Evolutionary conservation across 2,113 vertebrate genomes (phyloP).

Genomic region (Zosterops lateralis): DNA sequence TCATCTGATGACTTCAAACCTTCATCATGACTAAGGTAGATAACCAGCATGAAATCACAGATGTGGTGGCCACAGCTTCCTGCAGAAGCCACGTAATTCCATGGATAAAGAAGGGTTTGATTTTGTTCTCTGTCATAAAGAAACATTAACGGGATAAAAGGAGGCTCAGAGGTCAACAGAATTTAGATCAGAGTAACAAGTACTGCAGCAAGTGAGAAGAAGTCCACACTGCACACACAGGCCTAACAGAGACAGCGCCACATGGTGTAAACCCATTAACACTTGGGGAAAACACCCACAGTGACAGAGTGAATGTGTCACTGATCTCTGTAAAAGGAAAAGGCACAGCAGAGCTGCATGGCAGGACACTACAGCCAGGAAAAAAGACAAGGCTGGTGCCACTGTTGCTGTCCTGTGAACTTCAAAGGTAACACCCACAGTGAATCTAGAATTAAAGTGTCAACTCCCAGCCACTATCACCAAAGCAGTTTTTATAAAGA

Average conservation of each 20-base stretch:
- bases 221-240: background rate
- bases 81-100: background rate
- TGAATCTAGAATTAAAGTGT: background rate
- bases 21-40: background rate
- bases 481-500: background rate
- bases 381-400: background rate
- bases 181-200: background rate
- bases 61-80: background rate
- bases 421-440: background rate
- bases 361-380: background rate
- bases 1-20: background rate
- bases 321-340: background rate
- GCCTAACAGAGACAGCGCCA: background rate
- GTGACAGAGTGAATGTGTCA: background rate
- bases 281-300: background rate
- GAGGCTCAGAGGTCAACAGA: background rate
- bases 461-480: background rate
- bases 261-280: background rate
- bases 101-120: background rate
- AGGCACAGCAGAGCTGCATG: background rate
- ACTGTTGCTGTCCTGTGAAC: rapidly evolving
- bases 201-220: background rate
- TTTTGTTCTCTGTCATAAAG: background rate
- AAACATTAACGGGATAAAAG: background rate
- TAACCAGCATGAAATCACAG: background rate